Evolutionary conservation across 2,797 vertebrate species (phyloP), one percentile per base, ranked within the genome.

Genomic region (Todus mexicanus): DNA sequence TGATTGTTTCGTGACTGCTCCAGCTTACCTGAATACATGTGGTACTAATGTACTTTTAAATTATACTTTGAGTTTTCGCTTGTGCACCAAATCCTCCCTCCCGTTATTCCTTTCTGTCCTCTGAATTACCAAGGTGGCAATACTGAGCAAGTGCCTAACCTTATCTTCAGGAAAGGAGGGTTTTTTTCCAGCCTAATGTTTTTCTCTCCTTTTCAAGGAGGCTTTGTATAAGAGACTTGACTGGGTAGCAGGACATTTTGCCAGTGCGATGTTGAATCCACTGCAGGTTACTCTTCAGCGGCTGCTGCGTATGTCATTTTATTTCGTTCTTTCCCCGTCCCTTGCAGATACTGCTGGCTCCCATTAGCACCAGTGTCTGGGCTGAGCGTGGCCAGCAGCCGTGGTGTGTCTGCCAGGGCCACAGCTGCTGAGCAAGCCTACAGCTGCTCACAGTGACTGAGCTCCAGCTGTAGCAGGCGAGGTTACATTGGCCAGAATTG

Each of bases 401-500:
- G 25, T 10, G 63, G 35, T 14, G 61, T 31, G 43, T 37, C 33
- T 93, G 89, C 89, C 93, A 92, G 80, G 74, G 60, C 60, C 90
- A 51, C 94, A 94, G 75, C 79, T 96, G 95, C 14, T 51, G 63
- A 76, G 71, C 86, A 42, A 50, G 22, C 33, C 75, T 73, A 15
- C 68, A 74, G 93, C 74, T 94, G 95, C 79, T 84, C 8, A 0
- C 31, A 20, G 70, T 20, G 75, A 40, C 10, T 18, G 88, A 92
- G 82, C 80, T 91, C 66, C 96, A 95, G 92, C 96, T 95, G 96
- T 91, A 85, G 31, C 87, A 65, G 43, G 2, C 15, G 11, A 78
- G 78, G 47, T 31, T 59, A 27, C n/a, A 7, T 45, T 45, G 64
- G 68, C 35, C 75, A 73, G 60, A 42, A 87, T 29, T 47, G 54